These are phyloP conservation scores for Triplophysa rosa DNA, from an alignment of 2,113 vertebrate species.

Conservation along the genomic window DNA sequence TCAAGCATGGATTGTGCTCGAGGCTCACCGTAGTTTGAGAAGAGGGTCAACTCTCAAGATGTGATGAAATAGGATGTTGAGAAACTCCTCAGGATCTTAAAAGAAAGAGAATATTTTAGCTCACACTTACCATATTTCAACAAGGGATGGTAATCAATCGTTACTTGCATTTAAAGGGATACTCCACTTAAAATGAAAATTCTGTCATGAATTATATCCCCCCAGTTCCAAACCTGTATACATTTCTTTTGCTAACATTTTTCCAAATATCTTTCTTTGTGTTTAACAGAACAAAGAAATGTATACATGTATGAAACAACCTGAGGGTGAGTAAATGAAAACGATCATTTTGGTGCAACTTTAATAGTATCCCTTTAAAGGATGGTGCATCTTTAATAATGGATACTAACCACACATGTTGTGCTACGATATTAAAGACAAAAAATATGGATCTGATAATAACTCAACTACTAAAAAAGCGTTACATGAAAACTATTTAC, in stretches of 20 bases:
- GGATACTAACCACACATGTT: not conserved
- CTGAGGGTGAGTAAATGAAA: no score
- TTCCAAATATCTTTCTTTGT: no score
- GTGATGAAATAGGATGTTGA: constrained; percentile 97
- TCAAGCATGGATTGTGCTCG: not conserved
- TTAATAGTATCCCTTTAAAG: no score
- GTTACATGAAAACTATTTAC: not conserved
- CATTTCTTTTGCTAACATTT: no score
- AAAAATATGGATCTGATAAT: not conserved
- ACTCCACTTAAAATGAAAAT: no score
- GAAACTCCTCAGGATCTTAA: constrained; percentile 96
- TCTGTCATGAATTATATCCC: no score
- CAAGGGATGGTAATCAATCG: no score
- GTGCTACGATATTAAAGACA: not conserved
- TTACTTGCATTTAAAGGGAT: not conserved
- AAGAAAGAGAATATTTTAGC: not conserved
- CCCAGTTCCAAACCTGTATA: no score
- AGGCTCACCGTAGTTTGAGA: constrained; percentile 88
- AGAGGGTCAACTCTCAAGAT: constrained; percentile 95
- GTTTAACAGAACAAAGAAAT: no score
- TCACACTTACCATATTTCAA: not conserved
- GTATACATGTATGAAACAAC: no score
- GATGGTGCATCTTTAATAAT: not conserved
- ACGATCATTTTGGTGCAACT: no score
- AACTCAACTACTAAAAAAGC: not conserved